Evolutionary conservation across 2,113 vertebrate genomes (phyloP), one percentile per base, ranked within the genome.

Genomic region (Bos javanicus): DNA sequence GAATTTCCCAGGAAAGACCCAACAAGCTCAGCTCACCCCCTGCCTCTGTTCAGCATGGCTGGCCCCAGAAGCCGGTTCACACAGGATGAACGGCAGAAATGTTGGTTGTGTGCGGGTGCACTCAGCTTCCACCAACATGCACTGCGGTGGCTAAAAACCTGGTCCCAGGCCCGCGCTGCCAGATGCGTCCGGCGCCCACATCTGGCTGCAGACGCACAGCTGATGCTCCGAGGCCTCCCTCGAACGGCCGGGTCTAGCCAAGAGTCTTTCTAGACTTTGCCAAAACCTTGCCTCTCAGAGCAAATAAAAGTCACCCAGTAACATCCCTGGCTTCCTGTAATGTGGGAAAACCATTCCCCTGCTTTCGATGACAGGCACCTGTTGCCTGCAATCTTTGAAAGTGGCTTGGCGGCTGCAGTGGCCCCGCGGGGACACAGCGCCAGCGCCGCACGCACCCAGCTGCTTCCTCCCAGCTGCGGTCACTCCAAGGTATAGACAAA

Each of bases 281-380:
- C 95, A 97, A 94, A 97, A 30, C 5, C 46, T 78, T 50, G 94
- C 60, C 83, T 88, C 92, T 96, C 33, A 46, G 39, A 95, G 81
- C 94, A 96, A 98, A 88, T 90, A 50, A 93, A 95, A 93, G 28
- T 80, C 87, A 67, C n/a, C 33, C 54, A 50, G 90, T 93, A 91
- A 82, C 56, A 82, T 95, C 94, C 81, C 93, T 97, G 28, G 59
- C 7, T 84, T 96, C 97, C 97, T 95, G 82, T 88, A 87, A 95
- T 83, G 90, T 78, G 67, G 84, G 82, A 90, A 97, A 95, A 87
- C 83, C 97, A 96, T 97, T 95, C 93, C 54, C 74, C 93, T 96
- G 95, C 95, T 95, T 98, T 97, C 89, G 82, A 97, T 95, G 97
- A 96, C 97, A 95, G 94, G 86, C 95, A 97, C 85, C 87, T 94